Evolutionary conservation across 2,797 vertebrate genomes (phyloP), one percentile per base, ranked within the genome.

Genomic region (Tamandua tetradactyla): DNA sequence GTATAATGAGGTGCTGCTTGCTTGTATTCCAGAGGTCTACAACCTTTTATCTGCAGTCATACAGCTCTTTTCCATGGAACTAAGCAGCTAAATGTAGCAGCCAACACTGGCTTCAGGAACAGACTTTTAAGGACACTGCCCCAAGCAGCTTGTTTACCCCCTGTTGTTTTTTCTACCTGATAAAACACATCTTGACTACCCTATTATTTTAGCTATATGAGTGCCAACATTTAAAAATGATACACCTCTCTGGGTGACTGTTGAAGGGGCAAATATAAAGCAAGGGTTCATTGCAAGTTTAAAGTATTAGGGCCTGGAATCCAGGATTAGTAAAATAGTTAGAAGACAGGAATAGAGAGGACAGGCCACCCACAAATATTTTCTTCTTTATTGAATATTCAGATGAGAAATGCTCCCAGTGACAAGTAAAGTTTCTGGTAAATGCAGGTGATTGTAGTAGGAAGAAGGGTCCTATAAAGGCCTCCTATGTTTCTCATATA

Each of bases 1-100:
- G 94, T 97, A 97, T 97, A 96, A 97, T 94, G 97, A 97, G 93
- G 95, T 95, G 92, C 94, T 91, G 94, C 92, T 96, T 91, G 93
- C 95, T 91, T 92, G 44, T 89, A 95, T 96, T 95, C 79, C 92
- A 94, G 94, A 97, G 96, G 94, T 80, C 91, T 94, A 40, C 49
- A 90, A 76, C 49, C 94, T 96, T 94, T 87, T 91, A 91, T 91
- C 90, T 84, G 57, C 72, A 93, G 74, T 83, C 30, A 57, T 91
- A 62, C 72, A 87, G 78, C 82, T 96, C 42, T 17, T 96, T 88
- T 96, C 92, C 62, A 75, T 1, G 0, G 82, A 94, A 88, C 78
- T 90, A 78, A 92, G 89, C 79, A 87, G 81, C 94, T 91, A 82
- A 94, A 82, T 69, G 86, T 76, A 84, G 59, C 81, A 91, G 94